Evolutionary conservation across 2,797 vertebrate genomes (phyloP).

Genomic region (Macrochelys suwanniensis): DNA sequence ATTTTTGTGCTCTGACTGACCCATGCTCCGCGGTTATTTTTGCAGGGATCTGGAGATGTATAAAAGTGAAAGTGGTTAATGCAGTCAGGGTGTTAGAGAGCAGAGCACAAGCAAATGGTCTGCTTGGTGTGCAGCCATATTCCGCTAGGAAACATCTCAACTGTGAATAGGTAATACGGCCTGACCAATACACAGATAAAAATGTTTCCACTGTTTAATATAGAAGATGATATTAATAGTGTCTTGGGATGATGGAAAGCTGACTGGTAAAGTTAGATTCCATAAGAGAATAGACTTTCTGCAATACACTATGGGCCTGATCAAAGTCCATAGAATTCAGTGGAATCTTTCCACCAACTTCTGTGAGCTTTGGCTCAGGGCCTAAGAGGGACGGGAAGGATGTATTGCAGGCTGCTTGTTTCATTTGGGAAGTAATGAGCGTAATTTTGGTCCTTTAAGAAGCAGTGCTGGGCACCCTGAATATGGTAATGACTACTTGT

Average conservation of each 20-base stretch:
- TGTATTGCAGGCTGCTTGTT: not conserved
- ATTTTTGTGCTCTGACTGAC: not conserved
- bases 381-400: not conserved
- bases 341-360: not conserved
- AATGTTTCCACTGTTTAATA: not conserved
- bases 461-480: not conserved
- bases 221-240: not conserved
- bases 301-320: not conserved
- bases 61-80: not conserved
- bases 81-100: fast-evolving
- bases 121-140: not conserved
- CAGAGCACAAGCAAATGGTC: not conserved
- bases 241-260: not conserved
- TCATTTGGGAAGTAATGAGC: not conserved
- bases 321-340: not conserved
- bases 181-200: not conserved
- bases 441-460: not conserved
- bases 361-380: not conserved
- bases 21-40: fast-evolving
- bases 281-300: not conserved
- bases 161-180: not conserved
- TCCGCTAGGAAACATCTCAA: not conserved
- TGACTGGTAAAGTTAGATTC: not conserved
- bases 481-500: not conserved
- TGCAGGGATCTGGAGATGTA: fast-evolving